Conservation (phyloP, 2,888 invertebrate genomes). For the Cosmia pyralina region DNA sequence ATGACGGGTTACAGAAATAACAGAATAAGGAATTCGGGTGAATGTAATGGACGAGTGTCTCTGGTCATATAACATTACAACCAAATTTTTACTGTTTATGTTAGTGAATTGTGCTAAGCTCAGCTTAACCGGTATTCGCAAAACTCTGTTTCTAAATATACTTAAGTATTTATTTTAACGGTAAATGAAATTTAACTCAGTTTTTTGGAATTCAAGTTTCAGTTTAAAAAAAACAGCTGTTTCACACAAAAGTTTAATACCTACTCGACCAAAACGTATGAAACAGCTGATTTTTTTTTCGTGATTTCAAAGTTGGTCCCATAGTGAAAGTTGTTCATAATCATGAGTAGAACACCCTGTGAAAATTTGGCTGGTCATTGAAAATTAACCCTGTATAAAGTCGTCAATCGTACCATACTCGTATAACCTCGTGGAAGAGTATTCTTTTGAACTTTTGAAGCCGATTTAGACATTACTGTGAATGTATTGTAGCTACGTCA, state of each 20-base stretch:
- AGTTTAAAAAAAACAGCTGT: too few relatives aligned
- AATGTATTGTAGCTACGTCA: not conserved
- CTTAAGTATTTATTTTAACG: conserved; percentile 9
- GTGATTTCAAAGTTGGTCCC: too few relatives aligned
- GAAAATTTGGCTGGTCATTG: too few relatives aligned
- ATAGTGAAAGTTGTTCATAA: too few relatives aligned
- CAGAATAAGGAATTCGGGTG: conserved; percentile 17
- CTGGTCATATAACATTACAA: conserved; percentile 4
- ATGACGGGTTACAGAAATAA: conserved; percentile 21
- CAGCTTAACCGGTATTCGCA: conserved; percentile 1
- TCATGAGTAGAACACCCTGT: too few relatives aligned
- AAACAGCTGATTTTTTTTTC: too few relatives aligned
- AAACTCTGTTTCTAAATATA: not conserved
- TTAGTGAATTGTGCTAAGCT: conserved; percentile 15
- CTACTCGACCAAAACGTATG: too few relatives aligned
- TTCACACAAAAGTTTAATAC: too few relatives aligned
- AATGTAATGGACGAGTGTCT: not conserved
- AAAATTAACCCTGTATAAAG: too few relatives aligned
- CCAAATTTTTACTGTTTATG: conserved; percentile 14
- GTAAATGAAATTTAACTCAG: not conserved
- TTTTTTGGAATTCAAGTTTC: not conserved
- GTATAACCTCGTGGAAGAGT: not conserved
- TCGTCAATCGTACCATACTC: not conserved
- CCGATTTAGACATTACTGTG: not conserved
- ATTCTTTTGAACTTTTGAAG: not conserved